Conservation (phyloP, 2,888 invertebrate species). For the Sturmia bella region DNA sequence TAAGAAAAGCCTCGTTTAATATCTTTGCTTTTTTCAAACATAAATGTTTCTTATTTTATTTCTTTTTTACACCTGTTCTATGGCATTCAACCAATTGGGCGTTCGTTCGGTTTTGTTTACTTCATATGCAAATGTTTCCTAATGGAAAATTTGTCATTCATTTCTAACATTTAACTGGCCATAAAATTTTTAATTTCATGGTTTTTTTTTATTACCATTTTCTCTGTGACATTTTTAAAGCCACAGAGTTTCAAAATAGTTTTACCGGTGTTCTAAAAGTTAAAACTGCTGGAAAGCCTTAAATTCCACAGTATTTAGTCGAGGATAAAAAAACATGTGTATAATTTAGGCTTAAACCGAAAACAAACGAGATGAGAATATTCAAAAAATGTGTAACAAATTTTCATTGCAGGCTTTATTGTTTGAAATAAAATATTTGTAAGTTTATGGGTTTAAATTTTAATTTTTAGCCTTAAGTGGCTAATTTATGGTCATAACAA, state of each 20-base stretch:
- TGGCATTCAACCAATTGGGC: slow-evolving; percentile 5
- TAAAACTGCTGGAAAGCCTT: slow-evolving; percentile 51
- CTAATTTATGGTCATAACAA: background rate
- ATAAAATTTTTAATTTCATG: slow-evolving; percentile 68
- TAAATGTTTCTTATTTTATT: slow-evolving; percentile 35
- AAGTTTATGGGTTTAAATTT: slow-evolving; percentile 49
- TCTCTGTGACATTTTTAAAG: slow-evolving; percentile 6
- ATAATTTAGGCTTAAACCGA: background rate
- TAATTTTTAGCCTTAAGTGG: slow-evolving; percentile 47
- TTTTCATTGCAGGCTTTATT: background rate
- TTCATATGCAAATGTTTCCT: slow-evolving; percentile 55
- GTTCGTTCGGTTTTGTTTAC: background rate
- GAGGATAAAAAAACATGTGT: slow-evolving; percentile 42
- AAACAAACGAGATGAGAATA: background rate
- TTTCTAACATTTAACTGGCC: slow-evolving; percentile 64
- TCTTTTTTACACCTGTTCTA: slow-evolving; percentile 61
- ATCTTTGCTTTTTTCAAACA: slow-evolving; percentile 2
- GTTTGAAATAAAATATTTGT: slow-evolving; percentile 1
- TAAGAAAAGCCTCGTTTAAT: background rate
- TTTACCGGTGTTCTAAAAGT: background rate
- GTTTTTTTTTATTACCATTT: slow-evolving; percentile 38
- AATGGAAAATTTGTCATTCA: slow-evolving; percentile 65
- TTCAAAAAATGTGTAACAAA: background rate
- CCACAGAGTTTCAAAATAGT: slow-evolving; percentile 8
- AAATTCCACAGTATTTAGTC: slow-evolving; percentile 56